phyloP scores from a whole-genome alignment of 2,797 vertebrate genomes.

The Hafferia zeledoni region DNA sequence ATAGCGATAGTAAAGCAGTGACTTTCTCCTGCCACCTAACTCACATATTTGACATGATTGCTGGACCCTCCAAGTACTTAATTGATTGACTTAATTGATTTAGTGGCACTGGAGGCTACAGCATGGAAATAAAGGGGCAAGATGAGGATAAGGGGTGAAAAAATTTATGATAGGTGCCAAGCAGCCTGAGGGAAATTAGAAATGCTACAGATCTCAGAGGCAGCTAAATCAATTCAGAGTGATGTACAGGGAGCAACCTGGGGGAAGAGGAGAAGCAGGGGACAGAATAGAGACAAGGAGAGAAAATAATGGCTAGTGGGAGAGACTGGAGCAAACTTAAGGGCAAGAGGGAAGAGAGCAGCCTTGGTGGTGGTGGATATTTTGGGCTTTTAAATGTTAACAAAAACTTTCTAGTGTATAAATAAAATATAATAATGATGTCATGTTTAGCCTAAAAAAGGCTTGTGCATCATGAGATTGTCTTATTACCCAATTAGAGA shows the following conservation, averaged over 20 bases:
- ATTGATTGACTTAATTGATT: conserved; percentile 75
- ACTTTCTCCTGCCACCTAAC: conserved; percentile 62
- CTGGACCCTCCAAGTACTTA: conserved; percentile 71
- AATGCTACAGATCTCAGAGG: conserved; percentile 64
- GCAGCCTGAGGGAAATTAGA: conserved; percentile 63
- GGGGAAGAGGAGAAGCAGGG: background rate
- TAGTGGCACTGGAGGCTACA: conserved; percentile 67
- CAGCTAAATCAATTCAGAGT: conserved; percentile 59
- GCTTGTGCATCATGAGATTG: background rate
- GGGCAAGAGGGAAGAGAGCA: background rate
- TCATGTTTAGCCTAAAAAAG: conserved; percentile 39
- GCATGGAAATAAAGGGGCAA: conserved; percentile 59
- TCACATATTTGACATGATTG: conserved; percentile 68
- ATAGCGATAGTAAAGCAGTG: conserved; percentile 50
- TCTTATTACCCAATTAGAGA: conserved; percentile 36
- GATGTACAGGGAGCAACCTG: conserved; percentile 6
- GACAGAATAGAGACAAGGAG: background rate
- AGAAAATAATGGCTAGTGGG: background rate
- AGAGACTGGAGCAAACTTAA: background rate
- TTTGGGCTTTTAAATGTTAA: background rate
- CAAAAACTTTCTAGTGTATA: background rate
- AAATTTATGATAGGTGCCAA: conserved; percentile 68
- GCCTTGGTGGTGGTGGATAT: background rate
- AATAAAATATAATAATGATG: background rate
- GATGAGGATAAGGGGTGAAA: conserved; percentile 62